Evolutionary conservation across 1,140 invertebrate genomes (phyloP).

Genomic region (Drosophila trapezifrons): DNA sequence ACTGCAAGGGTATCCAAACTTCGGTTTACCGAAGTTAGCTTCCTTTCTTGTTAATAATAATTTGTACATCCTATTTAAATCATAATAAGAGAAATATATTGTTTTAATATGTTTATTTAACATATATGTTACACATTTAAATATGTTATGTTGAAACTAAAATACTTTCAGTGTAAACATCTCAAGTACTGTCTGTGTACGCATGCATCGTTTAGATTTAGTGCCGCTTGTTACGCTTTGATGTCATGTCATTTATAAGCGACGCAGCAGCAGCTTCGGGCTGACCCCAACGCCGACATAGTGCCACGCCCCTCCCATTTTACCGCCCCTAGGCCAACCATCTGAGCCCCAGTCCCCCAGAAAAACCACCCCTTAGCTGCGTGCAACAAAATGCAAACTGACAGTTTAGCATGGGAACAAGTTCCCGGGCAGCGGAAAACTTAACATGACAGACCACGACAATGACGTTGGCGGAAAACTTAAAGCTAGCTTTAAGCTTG

Average conservation of each 20-base stretch:
- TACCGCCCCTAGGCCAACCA: slow-evolving; percentile 1
- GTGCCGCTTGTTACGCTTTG: slow-evolving; percentile 81
- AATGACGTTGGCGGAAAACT: slow-evolving; percentile 46
- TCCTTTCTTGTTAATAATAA: no score
- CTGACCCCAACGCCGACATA: slow-evolving; percentile 30
- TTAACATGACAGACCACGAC: slow-evolving; percentile 72
- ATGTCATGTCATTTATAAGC: slow-evolving; percentile 78
- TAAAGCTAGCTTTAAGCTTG: slow-evolving; percentile 38
- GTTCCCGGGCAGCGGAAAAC: slow-evolving; percentile 54
- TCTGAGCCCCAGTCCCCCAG: neutral
- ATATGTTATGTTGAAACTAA: neutral
- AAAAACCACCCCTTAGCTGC: slow-evolving; percentile 5
- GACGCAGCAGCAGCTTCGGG: slow-evolving; percentile 42
- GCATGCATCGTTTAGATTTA: slow-evolving; percentile 77
- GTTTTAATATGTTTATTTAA: no score
- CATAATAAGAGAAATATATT: no score
- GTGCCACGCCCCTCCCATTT: slow-evolving; percentile 22
- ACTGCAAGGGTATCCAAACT: no score
- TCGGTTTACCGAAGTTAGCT: no score
- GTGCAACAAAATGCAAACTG: slow-evolving; percentile 75
- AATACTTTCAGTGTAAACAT: neutral
- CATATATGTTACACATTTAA: no score
- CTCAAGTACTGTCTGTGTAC: slow-evolving; percentile 19
- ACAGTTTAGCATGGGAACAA: slow-evolving; percentile 68
- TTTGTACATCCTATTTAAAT: no score